Conservation (phyloP, 2,888 invertebrate genomes). For the Yponomeuta cagnagella region DNA sequence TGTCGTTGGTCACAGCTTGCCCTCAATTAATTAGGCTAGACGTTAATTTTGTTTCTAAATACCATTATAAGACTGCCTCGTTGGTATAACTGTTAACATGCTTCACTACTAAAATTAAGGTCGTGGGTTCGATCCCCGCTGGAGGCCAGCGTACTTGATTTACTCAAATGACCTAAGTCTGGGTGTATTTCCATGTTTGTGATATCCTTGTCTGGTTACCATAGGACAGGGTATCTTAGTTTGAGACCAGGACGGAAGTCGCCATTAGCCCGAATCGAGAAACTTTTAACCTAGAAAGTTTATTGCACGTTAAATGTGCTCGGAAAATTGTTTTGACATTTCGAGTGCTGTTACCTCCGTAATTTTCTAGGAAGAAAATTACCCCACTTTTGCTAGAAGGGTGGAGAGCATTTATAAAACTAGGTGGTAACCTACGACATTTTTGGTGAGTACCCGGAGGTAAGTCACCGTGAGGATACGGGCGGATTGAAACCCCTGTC, state of each 20-base stretch:
- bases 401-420: background rate
- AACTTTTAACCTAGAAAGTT: background rate
- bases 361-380: background rate
- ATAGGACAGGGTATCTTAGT: no score
- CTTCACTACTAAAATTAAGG: no score
- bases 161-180: no score
- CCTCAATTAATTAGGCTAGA: no score
- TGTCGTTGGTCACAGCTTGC: background rate
- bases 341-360: background rate
- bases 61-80: no score
- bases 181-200: no score
- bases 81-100: no score
- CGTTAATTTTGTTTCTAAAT: no score
- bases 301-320: background rate
- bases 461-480: background rate
- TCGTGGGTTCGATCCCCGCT: no score
- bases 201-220: no score
- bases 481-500: conserved; percentile 9
- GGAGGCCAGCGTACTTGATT: no score
- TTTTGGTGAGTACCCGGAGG: background rate
- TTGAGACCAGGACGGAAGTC: no score
- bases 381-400: background rate
- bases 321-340: background rate
- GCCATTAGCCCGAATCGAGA: background rate
- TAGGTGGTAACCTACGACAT: background rate